A percentile compares a stretch with the other conserved stretches of the same genome.
Evolutionary conservation across 2,113 vertebrate genomes (phyloP).

Genomic region (Malurus melanocephalus): DNA sequence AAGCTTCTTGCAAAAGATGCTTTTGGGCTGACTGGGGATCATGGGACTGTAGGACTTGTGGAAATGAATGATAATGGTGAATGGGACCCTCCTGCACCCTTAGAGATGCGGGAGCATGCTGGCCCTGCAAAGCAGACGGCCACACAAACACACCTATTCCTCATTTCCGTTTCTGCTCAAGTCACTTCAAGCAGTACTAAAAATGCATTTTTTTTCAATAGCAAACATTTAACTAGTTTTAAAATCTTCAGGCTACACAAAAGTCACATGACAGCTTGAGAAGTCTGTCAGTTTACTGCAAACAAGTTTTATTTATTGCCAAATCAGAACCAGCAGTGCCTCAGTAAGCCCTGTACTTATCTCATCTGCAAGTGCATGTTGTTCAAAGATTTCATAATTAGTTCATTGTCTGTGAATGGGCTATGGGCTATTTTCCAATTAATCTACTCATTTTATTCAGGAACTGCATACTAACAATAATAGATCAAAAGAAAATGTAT

Average conservation of each 20-base stretch:
- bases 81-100: not conserved
- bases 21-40: not conserved
- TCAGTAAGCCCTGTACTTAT: not conserved
- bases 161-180: conserved; percentile 29
- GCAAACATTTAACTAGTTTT: conserved; percentile 30
- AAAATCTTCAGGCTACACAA: not conserved
- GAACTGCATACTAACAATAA: not conserved
- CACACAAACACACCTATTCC: not conserved
- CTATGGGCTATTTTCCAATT: conserved; percentile 25
- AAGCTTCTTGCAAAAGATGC: not conserved
- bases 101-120: not conserved
- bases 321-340: not conserved
- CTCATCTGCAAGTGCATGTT: not conserved
- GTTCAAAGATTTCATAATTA: conserved; percentile 3
- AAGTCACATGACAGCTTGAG: not conserved
- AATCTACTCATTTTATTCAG: conserved; percentile 1
- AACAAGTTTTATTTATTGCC: conserved; percentile 5
- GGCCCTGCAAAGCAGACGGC: not conserved
- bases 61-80: not conserved
- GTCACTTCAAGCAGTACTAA: conserved; percentile 1
- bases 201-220: not conserved
- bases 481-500: conserved; percentile 14
- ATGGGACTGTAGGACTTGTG: not conserved
- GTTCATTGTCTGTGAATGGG: not conserved
- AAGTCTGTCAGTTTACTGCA: conserved; percentile 5